phyloP scores from a whole-genome alignment of 2,113 vertebrate species.

The Thinocorus orbignyianus region DNA sequence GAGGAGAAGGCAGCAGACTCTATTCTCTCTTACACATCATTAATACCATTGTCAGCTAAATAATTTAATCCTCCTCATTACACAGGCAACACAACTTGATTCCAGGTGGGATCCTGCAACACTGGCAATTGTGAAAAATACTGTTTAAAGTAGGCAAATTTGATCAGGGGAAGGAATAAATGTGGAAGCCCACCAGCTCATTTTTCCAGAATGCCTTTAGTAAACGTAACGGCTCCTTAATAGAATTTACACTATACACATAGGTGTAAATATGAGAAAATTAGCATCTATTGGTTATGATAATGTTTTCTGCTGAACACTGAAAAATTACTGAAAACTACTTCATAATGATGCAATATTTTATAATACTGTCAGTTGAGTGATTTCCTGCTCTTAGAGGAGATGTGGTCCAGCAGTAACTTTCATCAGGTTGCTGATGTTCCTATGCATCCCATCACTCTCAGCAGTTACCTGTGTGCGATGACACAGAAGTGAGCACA shows the following conservation, averaged over 20 bases:
- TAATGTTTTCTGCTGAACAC: constrained; percentile 17
- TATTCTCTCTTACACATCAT: not conserved
- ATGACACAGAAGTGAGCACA: not conserved
- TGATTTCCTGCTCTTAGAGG: not conserved
- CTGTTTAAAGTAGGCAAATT: not conserved
- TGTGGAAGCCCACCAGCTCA: not conserved
- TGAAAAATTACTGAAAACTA: constrained; percentile 57
- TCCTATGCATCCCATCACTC: not conserved
- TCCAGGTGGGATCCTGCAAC: not conserved
- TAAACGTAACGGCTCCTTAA: constrained; percentile 33
- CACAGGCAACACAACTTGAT: not conserved
- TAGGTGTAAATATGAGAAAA: constrained; percentile 53
- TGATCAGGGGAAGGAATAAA: not conserved
- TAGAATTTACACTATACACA: constrained; percentile 18
- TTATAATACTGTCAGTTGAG: not conserved
- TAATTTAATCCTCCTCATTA: not conserved
- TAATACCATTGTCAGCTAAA: not conserved
- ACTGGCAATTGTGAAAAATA: not conserved
- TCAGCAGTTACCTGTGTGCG: not conserved
- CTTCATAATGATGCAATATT: constrained; percentile 5
- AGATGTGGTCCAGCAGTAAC: not conserved
- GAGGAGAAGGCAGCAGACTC: not conserved
- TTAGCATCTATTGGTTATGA: not conserved
- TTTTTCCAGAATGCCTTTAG: constrained; percentile 8
- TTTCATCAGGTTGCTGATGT: not conserved